A percentile compares a stretch with the other conserved stretches of the same genome.
Conservation (phyloP, 1,140 invertebrate genomes). For the Euura lappo region DNA sequence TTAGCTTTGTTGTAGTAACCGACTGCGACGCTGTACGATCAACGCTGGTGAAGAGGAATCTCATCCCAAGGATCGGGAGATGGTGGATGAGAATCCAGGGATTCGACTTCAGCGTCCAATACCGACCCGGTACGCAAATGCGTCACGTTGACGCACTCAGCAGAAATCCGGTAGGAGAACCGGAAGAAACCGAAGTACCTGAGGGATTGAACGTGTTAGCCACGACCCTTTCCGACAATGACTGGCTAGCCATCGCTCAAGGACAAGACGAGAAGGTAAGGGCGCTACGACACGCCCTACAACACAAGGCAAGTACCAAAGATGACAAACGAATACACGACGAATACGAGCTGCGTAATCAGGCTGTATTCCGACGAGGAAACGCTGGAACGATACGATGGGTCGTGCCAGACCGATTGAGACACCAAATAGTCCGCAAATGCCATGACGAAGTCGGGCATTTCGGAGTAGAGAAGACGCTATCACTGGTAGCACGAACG, state of each 20-base stretch:
- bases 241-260: conserved; percentile 38
- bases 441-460: conserved; percentile 21
- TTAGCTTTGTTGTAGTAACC: conserved; percentile 29
- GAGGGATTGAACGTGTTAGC: conserved; percentile 11
- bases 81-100: conserved; percentile 29
- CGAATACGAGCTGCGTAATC: not conserved
- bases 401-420: conserved; percentile 30
- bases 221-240: conserved; percentile 27
- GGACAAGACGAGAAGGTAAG: conserved; percentile 26
- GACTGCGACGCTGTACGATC: conserved; percentile 35
- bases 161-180: conserved; percentile 24
- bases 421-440: conserved; percentile 31
- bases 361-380: conserved; percentile 19
- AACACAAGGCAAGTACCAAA: not conserved
- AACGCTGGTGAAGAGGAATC: conserved; percentile 31
- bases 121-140: conserved; percentile 20
- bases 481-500: not conserved
- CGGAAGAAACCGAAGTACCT: conserved; percentile 14
- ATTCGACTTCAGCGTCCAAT: conserved; percentile 24
- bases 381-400: conserved; percentile 28
- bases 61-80: conserved; percentile 32
- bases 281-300: conserved; percentile 18
- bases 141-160: conserved; percentile 29
- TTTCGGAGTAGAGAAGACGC: conserved; percentile 16
- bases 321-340: conserved; percentile 9